Conservation (phyloP, 2,797 vertebrate species). For the Amblyopsis hoosieri region DNA sequence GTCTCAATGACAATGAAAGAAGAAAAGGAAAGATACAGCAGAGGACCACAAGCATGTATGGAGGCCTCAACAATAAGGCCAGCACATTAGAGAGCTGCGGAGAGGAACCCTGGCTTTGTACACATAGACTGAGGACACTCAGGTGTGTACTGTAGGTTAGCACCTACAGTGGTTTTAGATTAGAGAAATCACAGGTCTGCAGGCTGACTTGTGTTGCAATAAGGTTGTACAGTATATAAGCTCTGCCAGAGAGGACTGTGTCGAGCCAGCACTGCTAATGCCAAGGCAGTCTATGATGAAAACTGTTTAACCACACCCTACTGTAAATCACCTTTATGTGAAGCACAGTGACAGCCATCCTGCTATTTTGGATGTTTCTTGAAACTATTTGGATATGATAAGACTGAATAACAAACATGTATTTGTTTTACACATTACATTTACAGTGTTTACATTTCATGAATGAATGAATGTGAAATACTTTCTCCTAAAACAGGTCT, state of each 20-base stretch:
- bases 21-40: background rate
- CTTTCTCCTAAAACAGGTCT: background rate
- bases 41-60: conserved; percentile 1
- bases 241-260: conserved; percentile 27
- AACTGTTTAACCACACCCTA: conserved; percentile 37
- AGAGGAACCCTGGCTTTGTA: conserved; percentile 10
- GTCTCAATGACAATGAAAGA: conserved; percentile 2
- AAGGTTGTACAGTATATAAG: conserved; percentile 41
- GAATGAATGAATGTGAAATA: background rate
- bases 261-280: conserved; percentile 39
- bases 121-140: no score
- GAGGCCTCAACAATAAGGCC: background rate
- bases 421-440: background rate
- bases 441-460: background rate
- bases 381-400: background rate
- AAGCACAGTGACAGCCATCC: conserved; percentile 34
- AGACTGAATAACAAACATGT: background rate
- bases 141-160: conserved; percentile 34
- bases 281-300: conserved; percentile 47
- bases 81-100: conserved; percentile 18
- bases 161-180: conserved; percentile 43
- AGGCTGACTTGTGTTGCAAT: conserved; percentile 39
- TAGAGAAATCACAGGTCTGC: conserved; percentile 54
- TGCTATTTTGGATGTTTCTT: conserved; percentile 9
- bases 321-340: conserved; percentile 17